Conservation (phyloP, 2,888 invertebrate genomes). For the Plagodis pulveraria region DNA sequence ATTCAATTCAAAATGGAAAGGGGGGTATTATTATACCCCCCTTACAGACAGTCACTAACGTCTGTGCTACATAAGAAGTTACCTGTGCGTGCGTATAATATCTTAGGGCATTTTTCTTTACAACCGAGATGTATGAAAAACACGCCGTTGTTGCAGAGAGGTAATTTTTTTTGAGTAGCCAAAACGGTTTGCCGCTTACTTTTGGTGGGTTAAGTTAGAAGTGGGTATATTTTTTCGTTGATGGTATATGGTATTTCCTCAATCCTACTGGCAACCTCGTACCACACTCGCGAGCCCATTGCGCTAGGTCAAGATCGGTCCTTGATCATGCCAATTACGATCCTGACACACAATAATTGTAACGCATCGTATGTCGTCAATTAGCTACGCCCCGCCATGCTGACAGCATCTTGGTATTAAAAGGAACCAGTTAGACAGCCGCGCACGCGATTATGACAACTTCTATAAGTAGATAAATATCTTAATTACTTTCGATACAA, state of each 20-base stretch:
- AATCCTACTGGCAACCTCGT: slow-evolving; percentile 9
- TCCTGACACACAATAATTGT: slow-evolving; percentile 63
- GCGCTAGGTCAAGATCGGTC: slow-evolving; percentile 52
- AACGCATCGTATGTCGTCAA: slow-evolving; percentile 67
- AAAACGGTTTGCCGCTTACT: too few species aligned
- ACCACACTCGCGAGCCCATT: slow-evolving; percentile 36
- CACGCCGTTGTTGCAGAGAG: too few species aligned
- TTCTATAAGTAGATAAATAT: slow-evolving; percentile 52
- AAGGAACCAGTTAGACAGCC: slow-evolving; percentile 58
- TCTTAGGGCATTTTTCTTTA: too few species aligned
- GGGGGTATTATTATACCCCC: too few species aligned
- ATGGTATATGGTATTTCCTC: not conserved
- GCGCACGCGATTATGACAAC: slow-evolving; percentile 57
- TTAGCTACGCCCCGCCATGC: slow-evolving; percentile 58
- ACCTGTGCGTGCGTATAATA: too few species aligned
- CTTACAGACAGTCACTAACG: too few species aligned
- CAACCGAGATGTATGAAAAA: too few species aligned
- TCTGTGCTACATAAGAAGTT: too few species aligned
- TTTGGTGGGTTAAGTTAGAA: too few species aligned
- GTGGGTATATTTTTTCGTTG: too few species aligned
- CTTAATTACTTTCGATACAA: slow-evolving; percentile 42
- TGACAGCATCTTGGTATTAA: slow-evolving; percentile 58
- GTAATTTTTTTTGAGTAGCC: too few species aligned
- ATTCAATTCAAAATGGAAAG: too few species aligned
- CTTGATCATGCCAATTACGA: slow-evolving; percentile 57